Evolutionary conservation across 1,140 invertebrate species (phyloP).

Genomic region (Magallana angulata): DNA sequence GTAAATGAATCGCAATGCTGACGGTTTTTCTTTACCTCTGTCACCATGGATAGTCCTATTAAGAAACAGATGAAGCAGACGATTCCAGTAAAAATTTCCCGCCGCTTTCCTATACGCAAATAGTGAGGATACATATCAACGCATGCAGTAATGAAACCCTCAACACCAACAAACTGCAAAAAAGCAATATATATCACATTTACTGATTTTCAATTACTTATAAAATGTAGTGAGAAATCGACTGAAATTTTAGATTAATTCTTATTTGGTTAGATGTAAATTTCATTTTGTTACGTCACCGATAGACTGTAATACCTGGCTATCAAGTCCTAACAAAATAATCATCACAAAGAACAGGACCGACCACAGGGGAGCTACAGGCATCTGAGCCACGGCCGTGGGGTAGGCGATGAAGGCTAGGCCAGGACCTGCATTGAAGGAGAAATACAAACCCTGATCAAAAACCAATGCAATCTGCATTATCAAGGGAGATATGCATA

Average conservation of each 20-base stretch:
- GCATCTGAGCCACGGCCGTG: slow-evolving; percentile 90
- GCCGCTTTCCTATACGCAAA: slow-evolving; percentile 76
- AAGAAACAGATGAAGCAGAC: slow-evolving; percentile 84
- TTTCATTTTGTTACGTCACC: too few species aligned
- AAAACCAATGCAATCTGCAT: too few species aligned
- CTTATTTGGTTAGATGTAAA: too few species aligned
- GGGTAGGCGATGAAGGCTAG: slow-evolving; percentile 88
- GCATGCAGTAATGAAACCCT: slow-evolving; percentile 88
- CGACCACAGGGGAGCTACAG: slow-evolving; percentile 90
- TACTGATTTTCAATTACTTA: too few species aligned
- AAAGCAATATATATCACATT: background rate
- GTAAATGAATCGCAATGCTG: background rate
- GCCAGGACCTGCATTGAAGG: slow-evolving; percentile 80
- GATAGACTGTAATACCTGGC: slow-evolving; percentile 67
- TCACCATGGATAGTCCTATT: slow-evolving; percentile 86
- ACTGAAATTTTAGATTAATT: background rate
- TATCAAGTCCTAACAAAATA: slow-evolving; percentile 78
- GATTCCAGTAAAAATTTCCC: slow-evolving; percentile 83
- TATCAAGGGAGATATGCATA: too few species aligned
- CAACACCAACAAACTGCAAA: slow-evolving; percentile 88
- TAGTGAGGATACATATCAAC: slow-evolving; percentile 85
- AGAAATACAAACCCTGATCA: too few species aligned
- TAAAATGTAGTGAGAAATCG: too few species aligned
- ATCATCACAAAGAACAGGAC: slow-evolving; percentile 88
- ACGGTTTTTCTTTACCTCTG: slow-evolving; percentile 82